These are phyloP conservation scores for Columba janthina DNA, from an alignment of 2,113 vertebrate species.

Conservation along the genomic window DNA sequence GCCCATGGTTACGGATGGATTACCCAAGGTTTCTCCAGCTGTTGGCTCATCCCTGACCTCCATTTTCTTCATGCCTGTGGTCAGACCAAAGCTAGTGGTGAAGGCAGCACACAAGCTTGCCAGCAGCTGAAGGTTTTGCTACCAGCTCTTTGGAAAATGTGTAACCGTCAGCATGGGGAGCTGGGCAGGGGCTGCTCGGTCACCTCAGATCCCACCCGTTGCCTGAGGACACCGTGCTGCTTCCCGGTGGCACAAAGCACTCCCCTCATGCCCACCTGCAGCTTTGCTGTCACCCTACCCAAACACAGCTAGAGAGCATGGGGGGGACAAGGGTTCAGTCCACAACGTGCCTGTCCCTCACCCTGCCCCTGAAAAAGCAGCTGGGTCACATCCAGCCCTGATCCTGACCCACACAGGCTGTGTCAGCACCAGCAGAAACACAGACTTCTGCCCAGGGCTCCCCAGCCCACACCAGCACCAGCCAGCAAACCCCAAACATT, in stretches of 20 bases:
- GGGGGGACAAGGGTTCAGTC: neutral
- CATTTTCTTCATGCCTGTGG: conserved; percentile 66
- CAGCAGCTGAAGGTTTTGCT: conserved; percentile 15
- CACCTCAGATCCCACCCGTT: neutral
- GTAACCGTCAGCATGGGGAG: neutral
- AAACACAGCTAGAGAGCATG: neutral
- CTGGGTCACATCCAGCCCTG: neutral
- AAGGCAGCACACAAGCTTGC: neutral
- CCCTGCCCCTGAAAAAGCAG: neutral
- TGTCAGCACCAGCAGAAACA: neutral
- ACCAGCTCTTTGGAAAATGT: neutral
- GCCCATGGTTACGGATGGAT: conserved; percentile 29
- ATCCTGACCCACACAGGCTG: neutral
- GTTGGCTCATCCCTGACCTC: neutral
- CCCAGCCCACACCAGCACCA: neutral
- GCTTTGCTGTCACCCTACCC: neutral
- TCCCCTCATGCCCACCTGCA: neutral
- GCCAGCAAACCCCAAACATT: neutral
- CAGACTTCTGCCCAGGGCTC: neutral
- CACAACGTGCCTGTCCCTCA: neutral
- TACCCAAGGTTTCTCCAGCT: conserved; percentile 11
- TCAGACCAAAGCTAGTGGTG: conserved; percentile 14
- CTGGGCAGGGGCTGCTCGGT: neutral
- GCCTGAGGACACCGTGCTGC: neutral
- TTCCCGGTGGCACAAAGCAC: neutral